Conservation (phyloP, 2,888 invertebrate species). For the Watsonalla binaria region DNA sequence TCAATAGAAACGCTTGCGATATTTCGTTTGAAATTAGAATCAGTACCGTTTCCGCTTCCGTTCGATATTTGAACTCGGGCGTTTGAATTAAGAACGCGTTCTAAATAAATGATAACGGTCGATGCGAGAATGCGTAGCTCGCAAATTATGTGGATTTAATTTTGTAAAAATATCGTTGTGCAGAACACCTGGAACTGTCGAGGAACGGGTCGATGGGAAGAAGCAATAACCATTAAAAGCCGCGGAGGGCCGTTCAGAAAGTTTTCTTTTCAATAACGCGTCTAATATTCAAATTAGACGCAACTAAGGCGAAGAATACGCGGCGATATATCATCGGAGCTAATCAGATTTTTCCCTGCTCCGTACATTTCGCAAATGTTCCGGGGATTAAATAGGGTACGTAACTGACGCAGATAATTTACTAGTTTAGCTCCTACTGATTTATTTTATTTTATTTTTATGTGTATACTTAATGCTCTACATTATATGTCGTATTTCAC, state of each 20-base stretch:
- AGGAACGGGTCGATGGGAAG: conserved; percentile 48
- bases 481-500: conserved; percentile 13
- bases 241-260: conserved; percentile 66
- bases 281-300: conserved; percentile 77
- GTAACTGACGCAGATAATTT: conserved; percentile 19
- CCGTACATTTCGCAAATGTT: conserved; percentile 56
- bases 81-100: conserved; percentile 68
- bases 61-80: conserved; percentile 69
- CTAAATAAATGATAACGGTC: conserved; percentile 58
- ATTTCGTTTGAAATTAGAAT: conserved; percentile 76
- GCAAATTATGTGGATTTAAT: conserved; percentile 8
- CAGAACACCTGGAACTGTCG: conserved; percentile 37
- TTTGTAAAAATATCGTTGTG: conserved; percentile 4
- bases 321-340: conserved; percentile 72
- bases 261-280: conserved; percentile 78
- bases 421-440: conserved; percentile 41
- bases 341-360: conserved; percentile 67
- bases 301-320: conserved; percentile 66
- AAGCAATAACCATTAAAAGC: conserved; percentile 76
- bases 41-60: conserved; percentile 77
- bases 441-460: conserved; percentile 20
- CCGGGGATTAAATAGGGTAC: conserved; percentile 54
- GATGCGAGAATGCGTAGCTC: conserved; percentile 23
- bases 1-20: conserved; percentile 72
- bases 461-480: conserved; percentile 21